Base-by-base conservation (phyloP, 35 echinoderm and acorn worm species). In the Apostichopus californicus region DNA sequence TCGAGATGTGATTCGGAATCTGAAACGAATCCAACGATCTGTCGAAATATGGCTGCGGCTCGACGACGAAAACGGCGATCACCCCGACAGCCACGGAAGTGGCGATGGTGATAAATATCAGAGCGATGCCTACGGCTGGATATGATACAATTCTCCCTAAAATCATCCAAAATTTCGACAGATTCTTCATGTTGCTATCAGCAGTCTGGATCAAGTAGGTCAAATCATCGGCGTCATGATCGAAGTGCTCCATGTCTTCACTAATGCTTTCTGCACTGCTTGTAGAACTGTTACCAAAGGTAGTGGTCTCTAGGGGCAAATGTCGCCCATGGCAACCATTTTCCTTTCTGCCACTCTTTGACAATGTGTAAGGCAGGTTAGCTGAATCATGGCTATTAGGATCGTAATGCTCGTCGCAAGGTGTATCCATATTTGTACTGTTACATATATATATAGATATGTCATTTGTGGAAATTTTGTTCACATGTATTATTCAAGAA, bases 1-100 rank as follows among this genome's bases (percentile, higher is more conserved):
- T 96, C 12, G 94, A 94, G 18, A 84, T 34, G 86, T 98, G 96
- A 77, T 98, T 95, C 1, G 96, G 94, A 78, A 98, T 96, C 90
- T 98, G 77, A 70, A 98, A 98, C 0, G 96, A 93, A 81, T 96
- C 93, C 10, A 96, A 81, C 1, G 96, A 98, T 64, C 92, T 94
- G 88, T 96, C 96, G 90, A 95, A 95, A 57, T 95, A 91, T 1
- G 96, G 96, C 11, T 85, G 54, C 1, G 96, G 93, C 80, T 95
- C 89, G 21, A 94, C 93, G 1, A 94, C 90, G 54, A 91, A 91
- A 17, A 98, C 78, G 54, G 94, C 78, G 14, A 94, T 13, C 13
- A 68, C 68, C 52, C 93, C 90, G 1, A 95, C 71, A 1, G 79
- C 52, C 1, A 91, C 52, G 12, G 94, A 93, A 10, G 78, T 83